A percentile compares a stretch with the other conserved stretches of the same genome.
Evolutionary conservation across 2,113 vertebrate genomes (phyloP).

Genomic region (Galbula dea): DNA sequence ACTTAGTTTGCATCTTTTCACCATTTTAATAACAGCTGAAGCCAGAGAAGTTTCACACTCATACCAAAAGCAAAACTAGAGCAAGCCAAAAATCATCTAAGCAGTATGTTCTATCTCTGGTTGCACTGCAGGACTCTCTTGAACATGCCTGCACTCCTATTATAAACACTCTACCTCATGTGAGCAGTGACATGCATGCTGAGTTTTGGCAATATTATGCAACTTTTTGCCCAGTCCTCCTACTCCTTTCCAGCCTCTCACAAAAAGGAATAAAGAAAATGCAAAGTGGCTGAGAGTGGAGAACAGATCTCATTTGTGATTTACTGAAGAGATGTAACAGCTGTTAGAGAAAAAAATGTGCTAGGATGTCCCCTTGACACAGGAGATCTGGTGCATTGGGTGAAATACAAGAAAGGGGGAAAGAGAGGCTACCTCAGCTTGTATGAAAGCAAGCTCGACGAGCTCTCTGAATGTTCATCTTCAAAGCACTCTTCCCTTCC

Average conservation of each 20-base stretch:
- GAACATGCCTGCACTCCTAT: background rate
- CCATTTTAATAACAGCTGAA: background rate
- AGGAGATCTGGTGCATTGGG: background rate
- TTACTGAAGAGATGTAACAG: background rate
- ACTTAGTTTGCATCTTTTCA: background rate
- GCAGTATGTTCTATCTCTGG: background rate
- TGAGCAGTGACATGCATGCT: background rate
- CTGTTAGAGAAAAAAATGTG: background rate
- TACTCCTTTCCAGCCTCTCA: background rate
- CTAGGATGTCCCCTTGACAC: background rate
- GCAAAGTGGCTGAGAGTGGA: background rate
- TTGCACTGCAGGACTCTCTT: background rate
- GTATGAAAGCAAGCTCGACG: slow-evolving; percentile 77
- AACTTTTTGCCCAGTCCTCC: background rate
- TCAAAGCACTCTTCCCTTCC: slow-evolving; percentile 87
- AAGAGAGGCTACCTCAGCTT: slow-evolving; percentile 74
- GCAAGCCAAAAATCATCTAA: slow-evolving; percentile 12
- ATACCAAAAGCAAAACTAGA: background rate
- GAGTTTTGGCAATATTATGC: slow-evolving; percentile 4
- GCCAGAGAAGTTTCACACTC: slow-evolving; percentile 3
- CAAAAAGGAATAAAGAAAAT: slow-evolving; percentile 15
- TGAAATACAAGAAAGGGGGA: background rate
- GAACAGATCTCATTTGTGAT: background rate
- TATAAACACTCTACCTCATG: background rate
- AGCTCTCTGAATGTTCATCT: slow-evolving; percentile 79